Evolutionary conservation across 2,888 invertebrate genomes (phyloP), one percentile per base, ranked within the genome.

Genomic region (Girardia tigrina): DNA sequence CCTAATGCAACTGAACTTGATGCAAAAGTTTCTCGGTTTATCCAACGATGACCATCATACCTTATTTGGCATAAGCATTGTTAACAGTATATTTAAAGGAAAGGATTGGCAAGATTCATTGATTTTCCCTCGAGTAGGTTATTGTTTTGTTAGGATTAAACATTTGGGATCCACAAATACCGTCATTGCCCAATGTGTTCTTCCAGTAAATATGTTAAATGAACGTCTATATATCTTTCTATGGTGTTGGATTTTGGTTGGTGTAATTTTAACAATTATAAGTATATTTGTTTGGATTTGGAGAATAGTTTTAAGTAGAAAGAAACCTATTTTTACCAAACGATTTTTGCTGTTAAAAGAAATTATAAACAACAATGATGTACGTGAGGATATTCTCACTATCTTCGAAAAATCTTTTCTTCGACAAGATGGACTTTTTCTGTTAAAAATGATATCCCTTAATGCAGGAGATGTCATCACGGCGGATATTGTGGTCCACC

Each of bases 361-460:
- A 56, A n/a, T 12, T 2, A n/a, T 12, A 8, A 20, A n/a, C n/a
- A 56, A 56, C 23, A 4, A 56, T 2, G 16, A 36, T 12, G 16
- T 36, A 36, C n/a, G 23, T 20, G n/a, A 56, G 4, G 4, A 56
- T 2, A 2, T 16, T 12, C n/a, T 56, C 4, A 56, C n/a, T 20
- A 16, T 20, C 4, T 56, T 56, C n/a, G 56, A 56, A n/a, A 56
- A 4, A 56, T 4, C 4, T 8, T 76, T 76, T 28, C 71, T 78
- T 0, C 72, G 77, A 2, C 70, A 77, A 4, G 78, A 78, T 56
- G 78, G 78, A 26, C 36, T 76, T n/a, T 77, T 78, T 28, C 28
- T 78, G 26, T 29, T 78, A n/a, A 12, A 71, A 26, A 76, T 77
- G 77, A 75, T 78, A 28, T 72, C 70, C 0, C 36, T 73, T 8